Conservation (phyloP, 2,113 vertebrate species). For the Amphiprion percula region DNA sequence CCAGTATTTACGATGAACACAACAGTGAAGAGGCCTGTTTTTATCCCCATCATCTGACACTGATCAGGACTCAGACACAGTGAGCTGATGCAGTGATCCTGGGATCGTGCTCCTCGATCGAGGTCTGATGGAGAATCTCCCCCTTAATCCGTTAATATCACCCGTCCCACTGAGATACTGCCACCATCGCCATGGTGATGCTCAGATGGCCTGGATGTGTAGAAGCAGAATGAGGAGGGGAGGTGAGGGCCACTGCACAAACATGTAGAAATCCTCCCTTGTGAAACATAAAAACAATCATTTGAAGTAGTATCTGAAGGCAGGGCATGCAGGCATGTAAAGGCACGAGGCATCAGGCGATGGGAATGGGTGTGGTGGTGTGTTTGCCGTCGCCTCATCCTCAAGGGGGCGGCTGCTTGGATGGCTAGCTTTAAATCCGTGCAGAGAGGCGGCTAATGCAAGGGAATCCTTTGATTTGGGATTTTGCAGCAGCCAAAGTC, state of each 20-base stretch:
- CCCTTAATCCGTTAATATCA: conserved; percentile 75
- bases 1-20: conserved; percentile 13
- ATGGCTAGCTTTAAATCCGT: conserved; percentile 58
- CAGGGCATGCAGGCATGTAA: conserved; percentile 40
- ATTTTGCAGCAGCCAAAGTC: conserved; percentile 56
- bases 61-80: conserved; percentile 39
- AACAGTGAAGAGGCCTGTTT: conserved; percentile 35
- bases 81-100: conserved; percentile 57
- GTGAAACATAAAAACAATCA: conserved; percentile 37
- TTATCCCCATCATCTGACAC: conserved; percentile 44
- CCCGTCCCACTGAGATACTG: conserved; percentile 67
- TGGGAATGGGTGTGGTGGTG: not conserved
- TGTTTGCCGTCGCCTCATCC: conserved; percentile 38
- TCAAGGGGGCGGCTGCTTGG: conserved; percentile 35
- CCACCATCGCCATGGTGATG: conserved; percentile 55
- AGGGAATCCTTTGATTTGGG: conserved; percentile 72
- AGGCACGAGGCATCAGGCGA: conserved; percentile 29
- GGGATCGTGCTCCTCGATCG: conserved; percentile 54
- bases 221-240: conserved; percentile 28
- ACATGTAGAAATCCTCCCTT: conserved; percentile 35
- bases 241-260: not conserved
- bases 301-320: conserved; percentile 26
- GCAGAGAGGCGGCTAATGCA: conserved; percentile 56
- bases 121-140: conserved; percentile 74
- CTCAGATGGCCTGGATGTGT: conserved; percentile 58